Evolutionary conservation across 2,888 invertebrate genomes (phyloP).

Genomic region (Drosophila tripunctata): DNA sequence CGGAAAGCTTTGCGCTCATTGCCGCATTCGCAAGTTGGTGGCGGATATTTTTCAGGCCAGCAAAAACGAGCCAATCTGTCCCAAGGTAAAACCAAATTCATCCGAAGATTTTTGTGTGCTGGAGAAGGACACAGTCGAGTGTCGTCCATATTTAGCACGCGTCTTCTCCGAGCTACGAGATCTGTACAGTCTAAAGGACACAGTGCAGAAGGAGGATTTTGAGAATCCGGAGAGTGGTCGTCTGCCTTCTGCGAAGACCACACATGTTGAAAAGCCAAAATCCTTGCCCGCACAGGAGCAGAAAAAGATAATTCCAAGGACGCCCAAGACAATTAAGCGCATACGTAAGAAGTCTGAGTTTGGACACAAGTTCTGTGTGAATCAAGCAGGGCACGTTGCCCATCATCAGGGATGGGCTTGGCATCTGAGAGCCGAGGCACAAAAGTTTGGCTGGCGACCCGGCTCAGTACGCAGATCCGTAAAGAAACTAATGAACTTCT

Average conservation of each 20-base stretch:
- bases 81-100: constrained; percentile 35
- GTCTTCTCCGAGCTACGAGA: constrained; percentile 81
- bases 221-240: constrained; percentile 36
- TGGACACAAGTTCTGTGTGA: constrained; percentile 46
- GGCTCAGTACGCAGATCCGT: constrained; percentile 81
- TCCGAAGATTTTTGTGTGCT: constrained; percentile 56
- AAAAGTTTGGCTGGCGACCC: constrained; percentile 81
- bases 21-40: constrained; percentile 77
- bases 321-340: neutral
- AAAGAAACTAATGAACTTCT: constrained; percentile 81
- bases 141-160: constrained; percentile 74
- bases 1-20: constrained; percentile 78
- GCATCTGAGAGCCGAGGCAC: constrained; percentile 74
- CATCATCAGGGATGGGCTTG: constrained; percentile 89
- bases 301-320: neutral
- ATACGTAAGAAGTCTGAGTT: neutral
- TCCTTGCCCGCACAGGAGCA: neutral
- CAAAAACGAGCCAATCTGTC: neutral
- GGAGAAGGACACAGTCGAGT: constrained; percentile 37
- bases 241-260: neutral
- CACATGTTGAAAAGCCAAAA: neutral
- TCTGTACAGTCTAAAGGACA: constrained; percentile 70
- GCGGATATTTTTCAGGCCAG: constrained; percentile 61
- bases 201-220: constrained; percentile 33
- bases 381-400: constrained; percentile 84